Percentiles rank a stretch among this genome's conserved stretches.
These are phyloP conservation scores for Pristis pectinata DNA, from an alignment of 2,797 vertebrate species.

Conservation along the genomic window DNA sequence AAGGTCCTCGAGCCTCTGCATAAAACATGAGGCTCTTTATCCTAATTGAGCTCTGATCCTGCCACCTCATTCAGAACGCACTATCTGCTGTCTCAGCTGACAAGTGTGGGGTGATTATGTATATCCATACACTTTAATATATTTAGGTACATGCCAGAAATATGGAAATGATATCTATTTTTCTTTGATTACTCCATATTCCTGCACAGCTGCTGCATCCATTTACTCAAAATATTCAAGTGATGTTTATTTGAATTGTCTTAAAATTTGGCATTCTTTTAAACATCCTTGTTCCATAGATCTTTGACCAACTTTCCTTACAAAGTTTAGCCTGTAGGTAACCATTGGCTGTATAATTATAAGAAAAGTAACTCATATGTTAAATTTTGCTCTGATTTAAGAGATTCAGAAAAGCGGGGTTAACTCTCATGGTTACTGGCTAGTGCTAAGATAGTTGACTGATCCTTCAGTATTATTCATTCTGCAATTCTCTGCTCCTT, in stretches of 20 bases:
- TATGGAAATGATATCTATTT: slow-evolving; percentile 32
- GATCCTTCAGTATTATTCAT: slow-evolving; percentile 17
- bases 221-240: background rate
- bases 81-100: slow-evolving; percentile 23
- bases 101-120: slow-evolving; percentile 21
- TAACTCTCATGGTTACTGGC: background rate
- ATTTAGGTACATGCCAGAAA: slow-evolving; percentile 12
- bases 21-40: slow-evolving; percentile 38
- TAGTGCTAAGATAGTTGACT: background rate
- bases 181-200: background rate
- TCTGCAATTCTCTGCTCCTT: background rate
- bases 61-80: slow-evolving; percentile 34
- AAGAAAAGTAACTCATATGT: background rate
- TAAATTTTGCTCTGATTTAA: background rate
- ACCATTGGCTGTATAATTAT: background rate
- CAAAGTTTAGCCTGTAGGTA: background rate
- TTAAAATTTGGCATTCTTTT: slow-evolving; percentile 28
- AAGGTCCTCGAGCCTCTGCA: slow-evolving; percentile 30
- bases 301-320: slow-evolving; percentile 9
- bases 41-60: slow-evolving; percentile 38
- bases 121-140: background rate
- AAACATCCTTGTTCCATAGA: background rate
- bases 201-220: slow-evolving; percentile 17
- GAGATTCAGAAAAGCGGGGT: background rate
- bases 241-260: slow-evolving; percentile 31